phyloP scores from a whole-genome alignment of 2,797 vertebrate species.

The Atherinosoma microstoma region DNA sequence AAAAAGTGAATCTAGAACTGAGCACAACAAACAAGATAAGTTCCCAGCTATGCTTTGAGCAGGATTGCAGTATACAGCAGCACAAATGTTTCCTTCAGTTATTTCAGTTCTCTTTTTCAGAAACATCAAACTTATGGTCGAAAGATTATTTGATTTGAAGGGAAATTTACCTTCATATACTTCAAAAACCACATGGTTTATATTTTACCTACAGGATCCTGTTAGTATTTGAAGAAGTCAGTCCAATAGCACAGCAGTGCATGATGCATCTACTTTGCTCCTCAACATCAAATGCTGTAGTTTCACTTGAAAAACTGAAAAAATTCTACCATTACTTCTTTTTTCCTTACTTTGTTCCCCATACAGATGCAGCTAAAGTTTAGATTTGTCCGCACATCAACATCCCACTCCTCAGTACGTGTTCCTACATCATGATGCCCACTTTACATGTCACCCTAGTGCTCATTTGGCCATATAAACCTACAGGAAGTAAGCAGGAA shows the following conservation, averaged over 20 bases:
- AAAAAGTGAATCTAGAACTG: slow-evolving; percentile 54
- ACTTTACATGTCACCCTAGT: background rate
- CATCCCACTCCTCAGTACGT: too few relatives aligned
- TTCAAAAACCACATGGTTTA: background rate
- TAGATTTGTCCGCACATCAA: background rate
- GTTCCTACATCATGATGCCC: background rate
- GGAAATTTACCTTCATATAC: background rate
- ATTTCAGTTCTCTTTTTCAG: background rate
- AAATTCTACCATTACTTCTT: background rate
- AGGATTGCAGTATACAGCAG: background rate
- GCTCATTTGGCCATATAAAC: background rate
- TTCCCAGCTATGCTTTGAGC: slow-evolving; percentile 22
- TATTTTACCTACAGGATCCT: too few relatives aligned
- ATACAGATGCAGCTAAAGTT: background rate
- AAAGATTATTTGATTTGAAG: background rate
- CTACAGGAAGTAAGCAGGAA: background rate
- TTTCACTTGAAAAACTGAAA: background rate
- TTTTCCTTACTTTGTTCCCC: too few relatives aligned
- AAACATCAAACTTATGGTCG: background rate
- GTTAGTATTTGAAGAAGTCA: too few relatives aligned
- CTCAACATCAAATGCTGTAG: background rate
- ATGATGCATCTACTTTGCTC: too few relatives aligned
- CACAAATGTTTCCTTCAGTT: background rate
- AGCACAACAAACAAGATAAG: slow-evolving; percentile 13
- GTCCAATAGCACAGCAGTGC: too few relatives aligned